Base-by-base conservation (phyloP, 2,888 invertebrate genomes). In the Diplazon laetatorius region DNA sequence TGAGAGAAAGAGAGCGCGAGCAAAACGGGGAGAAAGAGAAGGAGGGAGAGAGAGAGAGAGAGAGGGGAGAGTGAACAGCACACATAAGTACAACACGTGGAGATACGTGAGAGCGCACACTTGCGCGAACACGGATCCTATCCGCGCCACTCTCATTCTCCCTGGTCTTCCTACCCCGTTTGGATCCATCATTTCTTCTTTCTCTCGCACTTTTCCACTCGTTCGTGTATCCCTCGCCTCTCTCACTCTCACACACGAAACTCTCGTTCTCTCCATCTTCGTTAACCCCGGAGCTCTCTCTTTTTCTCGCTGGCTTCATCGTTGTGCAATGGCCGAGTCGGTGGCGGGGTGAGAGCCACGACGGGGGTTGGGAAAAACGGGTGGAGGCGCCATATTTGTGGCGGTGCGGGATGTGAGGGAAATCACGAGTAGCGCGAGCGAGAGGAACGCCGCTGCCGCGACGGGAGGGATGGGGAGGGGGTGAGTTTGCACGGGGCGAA, bases 321-420 rank as follows among this genome's bases (percentile, higher is more conserved):
- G 66, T 66, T 66, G 50, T 60, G 63, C 59, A 62, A 59, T 52
- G 66, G 68, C 35, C 70, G 55, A 59, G 52, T n/a, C 52, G 46
- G 18, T 25, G 48, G 63, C 60, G 44, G 60, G 68, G 82, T 46
- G 20, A 65, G 66, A 52, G 44, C 42, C 18, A 20, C 50, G 46
- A 25, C 46, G 73, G 86, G 88, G 88, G 87, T 85, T 85, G 87
- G 87, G 85, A 87, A 91, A 90, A 87, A 86, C 74, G 88, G 86
- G 86, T 86, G 85, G 87, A 89, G 88, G 89, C 91, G 90, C 91
- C 90, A 91, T 91, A 91, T 91, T 91, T 91, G 91, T 88, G 91
- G 89, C 88, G 87, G 88, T 87, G 86, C 85, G 87, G 86, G 85
- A 87, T 89, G 89, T 86, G 88, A 88, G 89, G 89, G 89, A 90